Conservation (phyloP, 2,888 invertebrate genomes). For the Diaphora mendica region DNA sequence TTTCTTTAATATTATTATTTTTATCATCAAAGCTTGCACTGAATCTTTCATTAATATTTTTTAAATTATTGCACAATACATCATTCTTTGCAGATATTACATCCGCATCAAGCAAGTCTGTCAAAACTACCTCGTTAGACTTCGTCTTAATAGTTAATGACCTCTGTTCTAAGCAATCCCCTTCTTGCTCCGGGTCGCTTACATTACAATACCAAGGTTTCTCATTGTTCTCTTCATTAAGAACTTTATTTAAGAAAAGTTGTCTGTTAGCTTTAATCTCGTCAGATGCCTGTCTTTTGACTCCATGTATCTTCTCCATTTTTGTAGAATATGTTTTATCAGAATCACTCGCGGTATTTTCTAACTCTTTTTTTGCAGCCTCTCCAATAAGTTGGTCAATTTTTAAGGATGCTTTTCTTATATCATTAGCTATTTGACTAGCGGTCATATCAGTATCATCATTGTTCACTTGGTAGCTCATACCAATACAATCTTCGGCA, state of each 20-base stretch:
- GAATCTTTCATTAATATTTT: slow-evolving; percentile 69
- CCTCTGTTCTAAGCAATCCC: slow-evolving; percentile 74
- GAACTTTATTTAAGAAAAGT: slow-evolving; percentile 78
- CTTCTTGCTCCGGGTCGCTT: slow-evolving; percentile 83
- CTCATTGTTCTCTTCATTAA: slow-evolving; percentile 75
- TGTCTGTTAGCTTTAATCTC: slow-evolving; percentile 82
- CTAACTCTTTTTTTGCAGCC: slow-evolving; percentile 73
- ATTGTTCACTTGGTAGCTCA: slow-evolving; percentile 84
- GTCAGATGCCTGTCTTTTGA: slow-evolving; percentile 81
- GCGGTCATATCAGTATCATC: slow-evolving; percentile 85
- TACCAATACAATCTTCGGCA: slow-evolving; percentile 79
- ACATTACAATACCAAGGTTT: slow-evolving; percentile 85
- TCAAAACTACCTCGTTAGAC: slow-evolving; percentile 74
- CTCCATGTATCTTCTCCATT: slow-evolving; percentile 87
- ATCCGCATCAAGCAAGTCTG: slow-evolving; percentile 68
- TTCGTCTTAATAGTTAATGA: slow-evolving; percentile 72
- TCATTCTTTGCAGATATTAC: slow-evolving; percentile 80
- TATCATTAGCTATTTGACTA: slow-evolving; percentile 86
- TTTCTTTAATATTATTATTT: slow-evolving; percentile 72
- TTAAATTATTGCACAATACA: slow-evolving; percentile 75
- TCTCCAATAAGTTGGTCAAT: slow-evolving; percentile 85
- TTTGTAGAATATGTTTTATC: slow-evolving; percentile 84
- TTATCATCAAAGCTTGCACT: slow-evolving; percentile 68
- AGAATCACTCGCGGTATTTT: slow-evolving; percentile 71
- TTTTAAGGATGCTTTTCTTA: slow-evolving; percentile 84